Evolutionary conservation across 2,888 invertebrate genomes (phyloP).

Genomic region (Latheticus oryzae): DNA sequence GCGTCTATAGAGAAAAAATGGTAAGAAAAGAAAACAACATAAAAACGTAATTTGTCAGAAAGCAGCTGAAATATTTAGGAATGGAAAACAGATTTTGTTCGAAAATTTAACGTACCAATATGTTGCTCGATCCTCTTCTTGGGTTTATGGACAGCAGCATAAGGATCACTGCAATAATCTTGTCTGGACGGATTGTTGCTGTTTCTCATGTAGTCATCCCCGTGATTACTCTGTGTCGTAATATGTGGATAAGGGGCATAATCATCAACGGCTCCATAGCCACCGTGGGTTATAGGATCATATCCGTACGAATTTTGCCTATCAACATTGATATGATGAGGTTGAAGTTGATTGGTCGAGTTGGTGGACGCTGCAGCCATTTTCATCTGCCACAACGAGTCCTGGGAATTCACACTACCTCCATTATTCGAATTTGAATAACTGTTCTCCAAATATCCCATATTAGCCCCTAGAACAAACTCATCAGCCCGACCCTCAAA

Average conservation of each 20-base stretch:
- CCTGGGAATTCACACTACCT: constrained; percentile 95
- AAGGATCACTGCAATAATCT: constrained; percentile 89
- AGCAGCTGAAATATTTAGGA: neutral
- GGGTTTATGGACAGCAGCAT: constrained; percentile 90
- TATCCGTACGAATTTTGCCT: constrained; percentile 77
- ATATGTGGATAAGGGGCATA: constrained; percentile 88
- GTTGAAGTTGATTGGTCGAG: constrained; percentile 71
- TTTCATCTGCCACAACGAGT: constrained; percentile 95
- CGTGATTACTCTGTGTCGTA: constrained; percentile 74
- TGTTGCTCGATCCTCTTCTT: constrained; percentile 89
- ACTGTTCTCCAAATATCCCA: constrained; percentile 92
- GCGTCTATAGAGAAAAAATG: no score
- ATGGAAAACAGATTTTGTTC: neutral
- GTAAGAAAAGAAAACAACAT: no score
- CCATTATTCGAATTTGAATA: constrained; percentile 94
- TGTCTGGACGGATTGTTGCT: constrained; percentile 87
- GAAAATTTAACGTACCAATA: constrained; percentile 83
- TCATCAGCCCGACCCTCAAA: constrained; percentile 1
- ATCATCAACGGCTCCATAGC: constrained; percentile 85
- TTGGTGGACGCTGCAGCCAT: constrained; percentile 82
- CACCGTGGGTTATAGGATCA: constrained; percentile 84
- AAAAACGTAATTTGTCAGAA: no score
- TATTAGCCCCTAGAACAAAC: constrained; percentile 78
- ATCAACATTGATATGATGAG: constrained; percentile 73
- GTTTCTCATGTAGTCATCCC: constrained; percentile 79